phyloP scores from a whole-genome alignment of 1,140 invertebrate species.

The Zaprionus camerounensis region DNA sequence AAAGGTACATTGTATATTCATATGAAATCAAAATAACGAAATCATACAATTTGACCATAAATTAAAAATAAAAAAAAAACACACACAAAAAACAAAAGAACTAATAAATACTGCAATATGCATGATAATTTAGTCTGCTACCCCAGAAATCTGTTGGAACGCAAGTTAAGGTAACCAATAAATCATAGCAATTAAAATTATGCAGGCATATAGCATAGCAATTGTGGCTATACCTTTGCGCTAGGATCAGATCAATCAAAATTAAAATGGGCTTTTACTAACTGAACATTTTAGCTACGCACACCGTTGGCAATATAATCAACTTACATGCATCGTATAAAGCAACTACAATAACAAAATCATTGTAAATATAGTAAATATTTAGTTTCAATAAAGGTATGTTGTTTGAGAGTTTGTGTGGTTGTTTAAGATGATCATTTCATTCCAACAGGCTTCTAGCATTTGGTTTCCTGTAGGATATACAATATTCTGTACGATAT shows the following conservation, averaged over 20 bases:
- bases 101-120: conserved; percentile 60
- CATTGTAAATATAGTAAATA: conserved; percentile 25
- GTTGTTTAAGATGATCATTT: conserved; percentile 1
- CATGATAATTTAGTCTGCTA: conserved; percentile 82
- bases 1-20: conserved; percentile 73
- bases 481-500: conserved; percentile 21
- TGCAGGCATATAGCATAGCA: conserved; percentile 32
- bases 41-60: conserved; percentile 56
- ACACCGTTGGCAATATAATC: conserved; percentile 57
- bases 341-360: conserved; percentile 54
- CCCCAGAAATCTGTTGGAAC: conserved; percentile 67
- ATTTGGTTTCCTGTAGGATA: conserved; percentile 3
- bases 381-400: conserved; percentile 28
- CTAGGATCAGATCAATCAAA: conserved; percentile 14
- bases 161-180: conserved; percentile 26
- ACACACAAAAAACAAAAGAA: conserved; percentile 47
- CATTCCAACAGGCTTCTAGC: conserved; percentile 40
- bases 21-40: conserved; percentile 59
- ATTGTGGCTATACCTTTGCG: conserved; percentile 18
- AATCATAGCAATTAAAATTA: conserved; percentile 38
- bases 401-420: conserved; percentile 3
- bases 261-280: conserved; percentile 40
- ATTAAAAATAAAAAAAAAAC: conserved; percentile 56
- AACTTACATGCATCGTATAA: conserved; percentile 72
- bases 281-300: conserved; percentile 61